Base-by-base conservation (phyloP, 2,113 vertebrate species). In the Rhinopomastus cyanomelas region DNA sequence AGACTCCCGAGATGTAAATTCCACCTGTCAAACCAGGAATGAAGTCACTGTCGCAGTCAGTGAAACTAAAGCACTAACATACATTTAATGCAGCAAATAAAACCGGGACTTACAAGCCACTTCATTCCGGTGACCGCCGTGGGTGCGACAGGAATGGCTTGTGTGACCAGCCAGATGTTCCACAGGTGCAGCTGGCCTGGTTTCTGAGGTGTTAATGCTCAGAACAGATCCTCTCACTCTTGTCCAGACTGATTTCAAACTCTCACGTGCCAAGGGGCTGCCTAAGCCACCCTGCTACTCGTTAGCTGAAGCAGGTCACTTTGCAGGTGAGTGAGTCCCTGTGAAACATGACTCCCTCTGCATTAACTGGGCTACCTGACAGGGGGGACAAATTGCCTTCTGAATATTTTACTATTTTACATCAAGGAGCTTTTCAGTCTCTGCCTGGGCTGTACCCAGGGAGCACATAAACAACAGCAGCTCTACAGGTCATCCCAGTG, bases 1-100 rank as follows among this genome's bases (percentile, higher is more conserved):
- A 69, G 22, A 66, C 3, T 46, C 53, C 23, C 6, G 25, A 49
- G 11, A 39, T 0, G 5, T 16, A 9, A 79, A 48, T 60, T 60
- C 18, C 48, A 77, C 20, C 49, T n/a, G n/a, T n/a, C n/a, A n/a
- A 68, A 79, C 57, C 0, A 79, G 46, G 53, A 90, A 78, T 30
- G 29, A 75, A 89, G 21, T 32, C 36, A 26, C 18, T 34, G 37
- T 34, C 46, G 12, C 18, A 62, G 32, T 9, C 48, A 29, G 11
- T 25, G 27, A 88, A 93, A 72, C 29, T 29, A 59, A 78, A 73
- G 5, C 30, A 90, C 17, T 81, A 74, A 61, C 25, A 37, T 5
- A 51, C 26, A 37, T 84, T 56, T 2, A 3, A 62, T 20, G 73
- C 9, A 73, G 64, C 19, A 61, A 39, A 68, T 0, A 0, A 15